Evolutionary conservation across 2,888 invertebrate species (phyloP).

Genomic region (Drosophila aldrichi): DNA sequence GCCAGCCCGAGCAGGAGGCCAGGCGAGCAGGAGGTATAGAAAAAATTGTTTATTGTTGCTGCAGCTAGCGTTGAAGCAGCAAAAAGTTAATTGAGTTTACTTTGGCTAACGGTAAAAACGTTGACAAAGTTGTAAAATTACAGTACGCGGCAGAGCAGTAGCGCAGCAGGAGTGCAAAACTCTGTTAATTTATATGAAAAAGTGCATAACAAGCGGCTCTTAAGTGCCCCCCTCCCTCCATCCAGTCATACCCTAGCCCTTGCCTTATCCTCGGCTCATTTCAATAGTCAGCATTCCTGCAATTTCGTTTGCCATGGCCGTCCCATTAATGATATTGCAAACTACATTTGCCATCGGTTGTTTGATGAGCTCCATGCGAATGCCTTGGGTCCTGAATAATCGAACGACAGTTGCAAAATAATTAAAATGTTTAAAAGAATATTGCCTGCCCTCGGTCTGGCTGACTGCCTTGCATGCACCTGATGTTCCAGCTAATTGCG

Average conservation of each 20-base stretch:
- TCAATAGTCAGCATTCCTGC: conserved; percentile 23
- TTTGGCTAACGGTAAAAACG: conserved; percentile 73
- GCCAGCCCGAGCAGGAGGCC: not conserved
- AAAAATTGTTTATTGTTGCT: conserved; percentile 77
- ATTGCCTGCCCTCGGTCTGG: not conserved
- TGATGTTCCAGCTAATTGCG: conserved; percentile 50
- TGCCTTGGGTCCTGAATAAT: conserved; percentile 36
- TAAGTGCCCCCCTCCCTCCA: not conserved
- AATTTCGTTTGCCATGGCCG: conserved; percentile 52
- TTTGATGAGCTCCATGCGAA: conserved; percentile 45
- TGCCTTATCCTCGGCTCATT: not conserved
- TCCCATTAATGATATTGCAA: conserved; percentile 66
- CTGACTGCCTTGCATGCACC: conserved; percentile 15
- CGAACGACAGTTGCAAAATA: conserved; percentile 53
- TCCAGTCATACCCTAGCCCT: no score
- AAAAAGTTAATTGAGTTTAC: conserved; percentile 81
- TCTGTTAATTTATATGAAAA: conserved; percentile 73
- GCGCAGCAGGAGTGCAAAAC: conserved; percentile 50
- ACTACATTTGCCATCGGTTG: conserved; percentile 59
- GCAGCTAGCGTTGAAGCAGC: conserved; percentile 57
- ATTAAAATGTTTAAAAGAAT: conserved; percentile 53
- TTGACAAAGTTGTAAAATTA: conserved; percentile 79
- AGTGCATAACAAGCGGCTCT: conserved; percentile 51
- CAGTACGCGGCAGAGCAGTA: conserved; percentile 40
- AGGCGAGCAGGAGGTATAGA: conserved; percentile 35